Conservation (phyloP, 2,888 invertebrate genomes). For the Keiferia lycopersicella region DNA sequence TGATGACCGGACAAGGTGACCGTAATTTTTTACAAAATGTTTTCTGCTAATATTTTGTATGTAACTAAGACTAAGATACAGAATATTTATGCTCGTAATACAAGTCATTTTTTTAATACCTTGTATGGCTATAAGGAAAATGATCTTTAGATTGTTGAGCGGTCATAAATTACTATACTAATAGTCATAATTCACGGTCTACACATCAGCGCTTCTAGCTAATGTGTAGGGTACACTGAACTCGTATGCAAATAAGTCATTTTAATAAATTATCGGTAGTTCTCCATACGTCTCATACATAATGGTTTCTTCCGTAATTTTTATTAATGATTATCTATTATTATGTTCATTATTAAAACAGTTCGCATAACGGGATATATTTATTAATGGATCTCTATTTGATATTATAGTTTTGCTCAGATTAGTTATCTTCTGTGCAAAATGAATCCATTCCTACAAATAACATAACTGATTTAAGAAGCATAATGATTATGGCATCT, state of each 20-base stretch:
- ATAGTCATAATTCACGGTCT: constrained; percentile 1
- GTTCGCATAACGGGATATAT: constrained; percentile 2
- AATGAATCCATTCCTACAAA: too few species aligned
- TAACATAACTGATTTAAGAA: too few species aligned
- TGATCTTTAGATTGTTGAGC: constrained; percentile 3
- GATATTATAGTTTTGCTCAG: neutral
- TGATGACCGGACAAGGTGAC: too few species aligned
- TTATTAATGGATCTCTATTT: neutral
- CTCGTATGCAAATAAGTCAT: constrained; percentile 16
- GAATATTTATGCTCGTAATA: neutral
- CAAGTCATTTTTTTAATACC: neutral
- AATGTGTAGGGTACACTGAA: constrained; percentile 17
- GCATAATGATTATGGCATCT: too few species aligned
- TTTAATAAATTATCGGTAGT: constrained; percentile 8
- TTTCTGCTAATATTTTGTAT: too few species aligned
- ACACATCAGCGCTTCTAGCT: constrained; percentile 13
- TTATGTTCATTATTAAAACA: constrained; percentile 14
- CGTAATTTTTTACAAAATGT: too few species aligned
- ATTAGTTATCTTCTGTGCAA: too few species aligned
- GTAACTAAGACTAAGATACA: neutral
- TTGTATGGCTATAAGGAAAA: constrained; percentile 1
- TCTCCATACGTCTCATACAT: neutral
- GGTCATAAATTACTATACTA: constrained; percentile 12
- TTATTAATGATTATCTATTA: constrained; percentile 19
- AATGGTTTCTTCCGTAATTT: constrained; percentile 17